Base-by-base conservation (phyloP, 1,140 invertebrate genomes). In the Galleria mellonella region DNA sequence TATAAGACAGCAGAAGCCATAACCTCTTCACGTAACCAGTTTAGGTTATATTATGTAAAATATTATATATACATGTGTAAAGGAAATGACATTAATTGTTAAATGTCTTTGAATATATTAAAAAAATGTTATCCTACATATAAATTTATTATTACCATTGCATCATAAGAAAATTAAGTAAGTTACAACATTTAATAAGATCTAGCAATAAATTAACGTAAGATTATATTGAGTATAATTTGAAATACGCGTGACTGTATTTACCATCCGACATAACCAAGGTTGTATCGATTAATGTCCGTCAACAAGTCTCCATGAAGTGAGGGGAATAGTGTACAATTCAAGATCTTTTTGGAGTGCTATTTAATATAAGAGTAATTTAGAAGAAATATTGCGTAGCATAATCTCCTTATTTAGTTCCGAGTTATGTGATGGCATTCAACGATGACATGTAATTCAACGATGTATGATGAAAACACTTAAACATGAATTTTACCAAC, bases 401-500 rank as follows among this genome's bases (percentile, higher is more conserved):
- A 14, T 35, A 10, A 35, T 6, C n/a, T 32, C 13, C 32, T 35
- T 14, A 35, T 10, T 32, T 7, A 35, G 11, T 33, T 38, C 9
- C 10, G n/a, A n/a, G n/a, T n/a, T n/a, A n/a, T n/a, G n/a, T n/a
- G n/a, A n/a, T n/a, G n/a, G n/a, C n/a, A n/a, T n/a, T n/a, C n/a
- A n/a, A n/a, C n/a, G n/a, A n/a, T n/a, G n/a, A n/a, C n/a, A n/a
- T n/a, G n/a, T n/a, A 40, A 28, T 31, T 15, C 17, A 10, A 23
- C 28, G 11, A 33, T 32, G n/a, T 10, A n/a, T 43, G 8, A 33
- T 37, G 4, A 47, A 28, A 51, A 43, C 33, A 47, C 28, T 37
- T 45, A 29, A 46, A 46, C 50, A 46, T 47, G 49, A 65, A 49
- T 44, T 42, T 51, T 49, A 54, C 39, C 35, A 53, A 63, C 43